Base-by-base conservation (phyloP, 2,888 invertebrate species). In the Hirtodrosophila cameraria region DNA sequence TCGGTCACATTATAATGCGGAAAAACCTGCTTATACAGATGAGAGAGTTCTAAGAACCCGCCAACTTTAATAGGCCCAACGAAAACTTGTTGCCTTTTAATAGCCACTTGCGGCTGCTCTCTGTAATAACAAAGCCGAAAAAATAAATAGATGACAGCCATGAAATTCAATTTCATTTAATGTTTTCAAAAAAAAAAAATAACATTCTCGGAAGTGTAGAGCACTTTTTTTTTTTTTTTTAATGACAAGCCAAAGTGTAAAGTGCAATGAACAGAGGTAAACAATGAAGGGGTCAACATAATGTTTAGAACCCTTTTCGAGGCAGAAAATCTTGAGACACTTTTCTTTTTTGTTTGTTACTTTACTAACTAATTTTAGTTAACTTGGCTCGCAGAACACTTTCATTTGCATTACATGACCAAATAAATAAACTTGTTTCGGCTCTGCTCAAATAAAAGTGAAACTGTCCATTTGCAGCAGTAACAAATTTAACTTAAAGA, bases 141-240 rank as follows among this genome's bases (percentile, higher is more conserved):
- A 48, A 31, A 45, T 45, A 41, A 28, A 48, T 38, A 46, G 38
- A 54, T 53, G 49, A 68, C 59, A 69, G 69, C 63, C 76, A 86
- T 80, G 60, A 86, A 82, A 75, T 80, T 80, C 80, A 79, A 75
- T 80, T 80, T 86, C 63, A 70, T 67, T 65, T 58, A 6, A 23
- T 23, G 54, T 38, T 74, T 72, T 46, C 16, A 5, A 8, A 28
- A n/a, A 16, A 0, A 28, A 30, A 20, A 52, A 41, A 46, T 57
- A 38, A 36, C 45, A 35, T 70, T 81, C 82, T 64, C 45, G 79
- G 86, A 82, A 85, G 63, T 49, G 16, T 13, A 30, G 3, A 54
- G 30, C 33, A 35, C 12, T 43, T 49, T 50, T 46, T 18, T 12
- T 43, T 38, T 23, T 18, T 25, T 25, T 16, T 61, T 43, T 52